These are phyloP conservation scores for Crotalus tigris DNA, from an alignment of 2,113 vertebrate species.

Conservation along the genomic window DNA sequence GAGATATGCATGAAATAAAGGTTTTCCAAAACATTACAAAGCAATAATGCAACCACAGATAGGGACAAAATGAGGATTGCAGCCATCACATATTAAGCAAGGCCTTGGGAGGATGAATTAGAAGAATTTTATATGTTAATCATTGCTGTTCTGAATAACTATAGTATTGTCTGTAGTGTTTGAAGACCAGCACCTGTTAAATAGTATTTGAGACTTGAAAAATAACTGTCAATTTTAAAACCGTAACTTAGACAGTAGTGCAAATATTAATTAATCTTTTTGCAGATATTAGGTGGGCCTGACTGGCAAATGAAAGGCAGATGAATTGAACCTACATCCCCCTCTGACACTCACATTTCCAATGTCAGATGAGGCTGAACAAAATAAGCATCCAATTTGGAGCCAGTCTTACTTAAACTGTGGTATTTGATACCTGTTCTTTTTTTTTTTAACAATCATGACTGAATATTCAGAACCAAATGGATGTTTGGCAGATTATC, in stretches of 20 bases:
- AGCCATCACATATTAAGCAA: slow-evolving; percentile 10
- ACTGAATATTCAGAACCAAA: neutral
- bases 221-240: slow-evolving; percentile 28
- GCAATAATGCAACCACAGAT: slow-evolving; percentile 2
- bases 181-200: slow-evolving; percentile 38
- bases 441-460: neutral
- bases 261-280: slow-evolving; percentile 52
- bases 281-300: slow-evolving; percentile 10
- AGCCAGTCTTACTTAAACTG: neutral
- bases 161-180: slow-evolving; percentile 5
- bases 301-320: neutral
- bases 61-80: slow-evolving; percentile 1
- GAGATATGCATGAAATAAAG: slow-evolving; percentile 19
- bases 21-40: slow-evolving; percentile 15
- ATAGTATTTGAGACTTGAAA: slow-evolving; percentile 31
- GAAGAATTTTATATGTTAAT: neutral
- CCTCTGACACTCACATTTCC: neutral
- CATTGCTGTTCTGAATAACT: slow-evolving; percentile 10
- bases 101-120: slow-evolving; percentile 22
- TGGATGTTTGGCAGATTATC: accelerated
- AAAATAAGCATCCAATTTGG: neutral
- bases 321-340: neutral
- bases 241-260: slow-evolving; percentile 10
- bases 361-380: neutral
- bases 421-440: neutral